phyloP scores from a whole-genome alignment of 2,113 vertebrate genomes.

The Tympanuchus pallidicinctus region DNA sequence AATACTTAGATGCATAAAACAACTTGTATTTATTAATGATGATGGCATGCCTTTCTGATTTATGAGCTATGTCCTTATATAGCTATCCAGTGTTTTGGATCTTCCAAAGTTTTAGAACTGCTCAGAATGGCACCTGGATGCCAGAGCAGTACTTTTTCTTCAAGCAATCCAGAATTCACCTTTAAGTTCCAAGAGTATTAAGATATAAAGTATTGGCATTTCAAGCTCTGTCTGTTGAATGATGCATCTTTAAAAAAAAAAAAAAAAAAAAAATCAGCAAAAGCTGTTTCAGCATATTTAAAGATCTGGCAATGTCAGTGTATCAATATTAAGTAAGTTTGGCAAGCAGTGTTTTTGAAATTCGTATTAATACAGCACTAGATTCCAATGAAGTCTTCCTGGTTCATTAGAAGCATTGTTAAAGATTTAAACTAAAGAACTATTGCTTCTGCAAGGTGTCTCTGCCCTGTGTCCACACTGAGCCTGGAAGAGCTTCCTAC shows the following conservation, averaged over 20 bases:
- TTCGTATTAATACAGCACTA: not conserved
- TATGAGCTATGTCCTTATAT: not conserved
- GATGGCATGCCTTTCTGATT: not conserved
- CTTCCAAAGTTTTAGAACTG: not conserved
- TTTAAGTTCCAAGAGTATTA: conserved; percentile 14
- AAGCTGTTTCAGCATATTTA: not conserved
- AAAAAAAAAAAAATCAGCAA: not conserved
- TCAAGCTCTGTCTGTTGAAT: not conserved
- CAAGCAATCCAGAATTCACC: conserved; percentile 9
- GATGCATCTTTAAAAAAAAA: not conserved
- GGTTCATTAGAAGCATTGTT: conserved; percentile 22
- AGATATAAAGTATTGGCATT: not conserved
- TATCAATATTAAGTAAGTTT: conserved; percentile 2
- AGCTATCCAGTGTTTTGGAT: not conserved
- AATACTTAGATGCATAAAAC: not conserved
- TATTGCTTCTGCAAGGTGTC: not conserved
- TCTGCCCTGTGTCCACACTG: not conserved
- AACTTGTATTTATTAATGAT: not conserved
- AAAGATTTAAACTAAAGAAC: conserved; percentile 25
- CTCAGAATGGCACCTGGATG: not conserved
- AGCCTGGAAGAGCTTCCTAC: not conserved
- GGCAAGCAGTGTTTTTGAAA: not conserved
- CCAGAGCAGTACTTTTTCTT: not conserved
- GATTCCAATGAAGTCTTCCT: not conserved
- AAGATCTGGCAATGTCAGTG: not conserved